A percentile compares a stretch with the other conserved stretches of the same genome.
Conservation (phyloP, 2,113 vertebrate genomes). For the Podiceps cristatus region DNA sequence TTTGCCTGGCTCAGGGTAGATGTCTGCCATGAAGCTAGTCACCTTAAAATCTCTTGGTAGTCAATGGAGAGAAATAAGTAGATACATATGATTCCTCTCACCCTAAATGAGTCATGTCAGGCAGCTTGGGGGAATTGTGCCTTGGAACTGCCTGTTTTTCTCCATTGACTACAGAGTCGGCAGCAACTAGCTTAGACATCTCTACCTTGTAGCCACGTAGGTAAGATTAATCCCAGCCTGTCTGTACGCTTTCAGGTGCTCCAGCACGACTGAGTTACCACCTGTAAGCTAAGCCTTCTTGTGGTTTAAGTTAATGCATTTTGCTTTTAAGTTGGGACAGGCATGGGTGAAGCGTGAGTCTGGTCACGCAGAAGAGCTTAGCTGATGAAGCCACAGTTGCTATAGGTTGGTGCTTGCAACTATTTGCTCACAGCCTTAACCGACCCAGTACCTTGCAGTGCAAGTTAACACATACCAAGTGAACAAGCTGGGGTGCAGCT, state of each 20-base stretch:
- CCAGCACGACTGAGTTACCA: neutral
- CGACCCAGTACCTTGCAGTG: accelerated
- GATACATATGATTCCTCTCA: neutral
- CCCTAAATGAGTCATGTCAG: neutral
- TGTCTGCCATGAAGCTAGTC: neutral
- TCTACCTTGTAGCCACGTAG: neutral
- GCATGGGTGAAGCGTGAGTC: neutral
- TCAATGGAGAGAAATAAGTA: neutral
- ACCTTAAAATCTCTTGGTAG: neutral
- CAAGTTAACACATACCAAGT: neutral
- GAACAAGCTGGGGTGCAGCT: neutral
- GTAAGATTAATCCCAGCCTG: neutral
- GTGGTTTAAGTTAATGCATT: neutral
- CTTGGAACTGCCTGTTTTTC: neutral
- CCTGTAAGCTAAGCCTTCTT: neutral
- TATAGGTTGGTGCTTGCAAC: neutral
- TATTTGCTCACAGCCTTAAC: neutral
- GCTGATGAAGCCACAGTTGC: neutral
- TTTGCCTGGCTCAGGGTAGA: neutral
- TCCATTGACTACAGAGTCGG: neutral
- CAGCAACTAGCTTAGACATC: neutral
- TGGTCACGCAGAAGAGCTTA: neutral
- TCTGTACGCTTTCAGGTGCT: neutral
- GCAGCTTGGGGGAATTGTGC: neutral
- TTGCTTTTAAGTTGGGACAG: neutral